Evolutionary conservation across 2,888 invertebrate genomes (phyloP).

Genomic region (Brenthis daphne): DNA sequence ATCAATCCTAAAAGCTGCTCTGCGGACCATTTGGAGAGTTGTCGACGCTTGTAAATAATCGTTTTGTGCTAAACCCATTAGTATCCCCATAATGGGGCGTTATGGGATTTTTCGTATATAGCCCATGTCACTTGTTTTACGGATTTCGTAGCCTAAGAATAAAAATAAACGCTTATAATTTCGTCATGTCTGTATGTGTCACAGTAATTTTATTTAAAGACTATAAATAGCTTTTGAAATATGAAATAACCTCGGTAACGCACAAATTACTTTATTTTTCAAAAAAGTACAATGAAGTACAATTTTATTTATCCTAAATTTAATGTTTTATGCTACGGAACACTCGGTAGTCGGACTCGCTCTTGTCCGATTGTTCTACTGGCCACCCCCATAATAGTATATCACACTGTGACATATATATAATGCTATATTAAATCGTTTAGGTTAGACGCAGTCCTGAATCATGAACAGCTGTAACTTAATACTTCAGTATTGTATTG

Average conservation of each 20-base stretch:
- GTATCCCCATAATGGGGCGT: not conserved
- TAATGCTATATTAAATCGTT: not conserved
- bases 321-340: not conserved
- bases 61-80: too few species aligned
- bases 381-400: not conserved
- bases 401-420: not conserved
- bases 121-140: not conserved
- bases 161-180: not conserved
- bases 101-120: not conserved
- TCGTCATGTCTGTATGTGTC: not conserved
- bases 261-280: not conserved
- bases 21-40: too few species aligned
- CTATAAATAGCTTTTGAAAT: not conserved
- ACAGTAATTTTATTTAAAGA: not conserved
- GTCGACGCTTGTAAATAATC: too few species aligned
- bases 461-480: not conserved
- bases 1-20: too few species aligned
- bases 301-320: too few species aligned
- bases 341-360: not conserved
- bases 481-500: slow-evolving; percentile 10
- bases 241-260: not conserved
- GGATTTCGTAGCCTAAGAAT: not conserved
- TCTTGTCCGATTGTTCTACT: not conserved
- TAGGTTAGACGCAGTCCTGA: not conserved
- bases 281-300: not conserved